Conservation (phyloP, 2,797 vertebrate genomes). For the Ptychobarbus kaznakovi region DNA sequence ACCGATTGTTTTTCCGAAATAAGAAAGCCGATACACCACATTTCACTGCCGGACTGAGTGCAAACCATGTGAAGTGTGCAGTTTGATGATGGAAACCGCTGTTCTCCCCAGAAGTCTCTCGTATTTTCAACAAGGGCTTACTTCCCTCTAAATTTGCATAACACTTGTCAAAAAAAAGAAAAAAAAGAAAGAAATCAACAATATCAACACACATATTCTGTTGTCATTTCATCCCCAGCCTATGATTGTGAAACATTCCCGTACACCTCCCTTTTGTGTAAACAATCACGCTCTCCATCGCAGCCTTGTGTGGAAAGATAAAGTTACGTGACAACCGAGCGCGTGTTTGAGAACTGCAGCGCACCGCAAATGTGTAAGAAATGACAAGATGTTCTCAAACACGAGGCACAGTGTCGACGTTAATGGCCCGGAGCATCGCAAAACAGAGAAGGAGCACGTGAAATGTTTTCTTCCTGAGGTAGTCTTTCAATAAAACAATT, state of each 20-base stretch:
- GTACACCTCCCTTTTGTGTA: constrained; percentile 72
- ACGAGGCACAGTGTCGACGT: not conserved
- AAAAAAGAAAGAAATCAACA: constrained; percentile 61
- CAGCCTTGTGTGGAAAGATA: not conserved
- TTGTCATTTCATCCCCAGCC: constrained; percentile 66
- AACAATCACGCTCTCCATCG: constrained; percentile 19
- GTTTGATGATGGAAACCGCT: not conserved
- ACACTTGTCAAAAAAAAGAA: constrained; percentile 75
- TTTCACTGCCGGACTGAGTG: not conserved
- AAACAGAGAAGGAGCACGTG: constrained; percentile 73
- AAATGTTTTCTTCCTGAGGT: constrained; percentile 92
- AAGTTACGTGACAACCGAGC: not conserved
- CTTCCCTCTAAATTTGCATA: constrained; percentile 77
- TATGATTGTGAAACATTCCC: constrained; percentile 82
- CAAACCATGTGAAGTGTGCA: not conserved
- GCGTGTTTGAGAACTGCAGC: not conserved
- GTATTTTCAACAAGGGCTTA: constrained; percentile 55
- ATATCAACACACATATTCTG: constrained; percentile 27
- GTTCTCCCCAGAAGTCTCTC: not conserved
- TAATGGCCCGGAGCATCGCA: constrained; percentile 69
- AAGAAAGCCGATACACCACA: not conserved
- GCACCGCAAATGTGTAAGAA: constrained; percentile 33
- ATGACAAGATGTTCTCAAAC: not conserved
- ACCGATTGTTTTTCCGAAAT: not conserved
- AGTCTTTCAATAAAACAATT: constrained; percentile 85